Evolutionary conservation across 2,113 vertebrate species (phyloP), one percentile per base, ranked within the genome.

Genomic region (Monopterus albus): DNA sequence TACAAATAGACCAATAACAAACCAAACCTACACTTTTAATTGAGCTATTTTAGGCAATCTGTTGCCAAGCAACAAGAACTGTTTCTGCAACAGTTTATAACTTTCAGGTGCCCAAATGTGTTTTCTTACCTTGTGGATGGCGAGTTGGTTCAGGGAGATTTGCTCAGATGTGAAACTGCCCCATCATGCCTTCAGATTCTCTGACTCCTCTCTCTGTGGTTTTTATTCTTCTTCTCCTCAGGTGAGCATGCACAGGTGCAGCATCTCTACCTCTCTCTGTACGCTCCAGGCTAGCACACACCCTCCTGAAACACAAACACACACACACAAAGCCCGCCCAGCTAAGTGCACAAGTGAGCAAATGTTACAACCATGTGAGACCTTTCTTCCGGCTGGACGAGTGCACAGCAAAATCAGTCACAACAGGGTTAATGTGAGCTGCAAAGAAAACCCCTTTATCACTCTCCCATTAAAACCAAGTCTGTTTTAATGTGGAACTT

Each of bases 341-440:
- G 53, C 81, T 81, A 65, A 77, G 74, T 73, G 86, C 75, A 79
- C 12, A 73, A 75, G 72, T 77, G 83, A 87, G 81, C 79, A 79
- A 87, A 86, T 82, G 85, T 79, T 84, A 73, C 62, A 79, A 57
- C 68, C 79, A 78, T 88, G 86, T 86, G 85, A 91, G n/a, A n/a
- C n/a, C n/a, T n/a, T n/a, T n/a, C n/a, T 86, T 81, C 36, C 55
- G 29, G 29, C 8, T 31, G 5, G 8, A 5, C 29, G 5, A 40
- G 6, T 71, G 61, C 49, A 39, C 31, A 46, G 51, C 42, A 52
- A 53, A 47, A 79, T 84, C 36, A 35, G 75, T 59, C 59, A 62
- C 59, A 71, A 56, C 70, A 67, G 56, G 58, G 66, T 40, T 68
- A 77, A 84, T 40, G 55, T 72, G 53, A 83, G 71, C 59, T 36